Percentiles rank a stretch among this genome's conserved stretches.
These are phyloP conservation scores for Archocentrus centrarchus DNA, from an alignment of 2,113 vertebrate species.

Conservation along the genomic window DNA sequence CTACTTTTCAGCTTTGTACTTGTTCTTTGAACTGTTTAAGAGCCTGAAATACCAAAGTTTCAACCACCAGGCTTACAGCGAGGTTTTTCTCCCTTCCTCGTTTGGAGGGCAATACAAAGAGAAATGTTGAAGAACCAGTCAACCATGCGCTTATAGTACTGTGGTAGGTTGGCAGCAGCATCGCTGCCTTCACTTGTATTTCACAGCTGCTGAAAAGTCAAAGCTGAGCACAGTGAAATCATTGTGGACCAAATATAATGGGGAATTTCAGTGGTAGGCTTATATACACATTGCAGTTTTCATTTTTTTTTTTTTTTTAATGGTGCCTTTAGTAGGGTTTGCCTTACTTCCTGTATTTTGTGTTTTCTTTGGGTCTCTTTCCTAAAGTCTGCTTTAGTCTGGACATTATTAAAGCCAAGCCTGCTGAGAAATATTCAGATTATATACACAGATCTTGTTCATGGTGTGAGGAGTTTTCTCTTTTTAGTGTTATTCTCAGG, in stretches of 20 bases:
- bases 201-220: conserved; percentile 25
- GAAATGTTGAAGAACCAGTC: conserved; percentile 74
- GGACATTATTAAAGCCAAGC: conserved; percentile 33
- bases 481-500: neutral
- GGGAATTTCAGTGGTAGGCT: conserved; percentile 70
- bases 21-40: conserved; percentile 10
- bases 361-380: conserved; percentile 45
- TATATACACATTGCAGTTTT: conserved; percentile 17
- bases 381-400: conserved; percentile 36
- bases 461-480: neutral
- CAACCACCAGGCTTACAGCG: conserved; percentile 13
- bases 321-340: conserved; percentile 5
- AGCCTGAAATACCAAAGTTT: conserved; percentile 23
- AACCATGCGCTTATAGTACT: conserved; percentile 26
- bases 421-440: conserved; percentile 31
- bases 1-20: conserved; percentile 20
- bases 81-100: conserved; percentile 21
- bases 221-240: conserved; percentile 34
- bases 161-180: conserved; percentile 26
- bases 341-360: conserved; percentile 22
- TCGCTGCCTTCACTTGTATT: conserved; percentile 31
- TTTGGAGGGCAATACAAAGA: conserved; percentile 40
- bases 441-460: conserved; percentile 32
- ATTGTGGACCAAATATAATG: conserved; percentile 49
- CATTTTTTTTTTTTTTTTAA: conserved; percentile 25